A percentile compares a stretch with the other conserved stretches of the same genome.
Conservation (phyloP, 2,797 vertebrate species). For the Lepilemur septentrionalis region DNA sequence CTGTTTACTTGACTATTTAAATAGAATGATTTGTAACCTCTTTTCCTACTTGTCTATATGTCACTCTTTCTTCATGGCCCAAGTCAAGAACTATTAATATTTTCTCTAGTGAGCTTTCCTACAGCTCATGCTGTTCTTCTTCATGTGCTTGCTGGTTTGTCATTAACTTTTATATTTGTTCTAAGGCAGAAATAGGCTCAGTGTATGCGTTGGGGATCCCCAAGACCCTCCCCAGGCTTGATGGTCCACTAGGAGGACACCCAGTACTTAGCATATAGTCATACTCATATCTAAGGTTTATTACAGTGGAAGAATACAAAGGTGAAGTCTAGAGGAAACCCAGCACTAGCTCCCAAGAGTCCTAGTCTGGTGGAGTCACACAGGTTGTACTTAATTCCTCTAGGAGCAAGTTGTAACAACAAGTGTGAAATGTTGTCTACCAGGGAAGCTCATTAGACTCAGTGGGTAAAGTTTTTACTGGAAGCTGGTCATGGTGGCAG, state of each 20-base stretch:
- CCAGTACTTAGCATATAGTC: not conserved
- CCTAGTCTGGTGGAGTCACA: not conserved
- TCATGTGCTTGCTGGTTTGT: not conserved
- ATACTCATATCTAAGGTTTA: not conserved
- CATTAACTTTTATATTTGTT: conserved; percentile 27
- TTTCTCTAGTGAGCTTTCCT: conserved; percentile 1
- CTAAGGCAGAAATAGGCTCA: not conserved
- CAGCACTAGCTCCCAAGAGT: not conserved
- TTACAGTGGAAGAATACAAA: not conserved
- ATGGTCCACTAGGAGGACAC: not conserved
- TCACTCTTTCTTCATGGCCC: not conserved
- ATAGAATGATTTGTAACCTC: not conserved
- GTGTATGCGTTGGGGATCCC: not conserved
- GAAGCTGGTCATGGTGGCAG: not conserved
- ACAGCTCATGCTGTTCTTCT: not conserved
- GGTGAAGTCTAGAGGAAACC: not conserved
- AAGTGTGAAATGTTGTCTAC: not conserved
- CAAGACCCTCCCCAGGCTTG: not conserved
- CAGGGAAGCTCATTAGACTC: not conserved
- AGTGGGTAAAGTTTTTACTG: not conserved
- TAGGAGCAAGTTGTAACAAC: not conserved
- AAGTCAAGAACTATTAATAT: not conserved
- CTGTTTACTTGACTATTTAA: not conserved
- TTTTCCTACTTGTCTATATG: not conserved
- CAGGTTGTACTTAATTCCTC: not conserved